Evolutionary conservation across 2,113 vertebrate genomes (phyloP), one percentile per base, ranked within the genome.

Genomic region (Scomber scombrus): DNA sequence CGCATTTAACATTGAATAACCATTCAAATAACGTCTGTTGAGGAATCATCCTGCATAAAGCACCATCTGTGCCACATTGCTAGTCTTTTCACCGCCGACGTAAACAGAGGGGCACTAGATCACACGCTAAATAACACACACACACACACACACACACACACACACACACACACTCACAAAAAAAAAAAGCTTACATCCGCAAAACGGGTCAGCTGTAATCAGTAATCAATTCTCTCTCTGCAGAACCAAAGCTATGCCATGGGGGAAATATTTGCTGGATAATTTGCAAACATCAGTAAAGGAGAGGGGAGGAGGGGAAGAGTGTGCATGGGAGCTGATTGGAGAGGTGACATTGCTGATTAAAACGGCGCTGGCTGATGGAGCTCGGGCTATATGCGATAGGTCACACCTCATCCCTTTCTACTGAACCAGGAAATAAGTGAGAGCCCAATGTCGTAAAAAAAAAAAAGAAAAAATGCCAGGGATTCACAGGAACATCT

Each of bases 1-100:
- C 64, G 51, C 74, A 82, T 93, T 94, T 91, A 93, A 90, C 87
- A 82, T 88, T 90, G 86, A 93, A 89, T 90, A 91, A 93, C 84
- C 85, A 93, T 93, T 93, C 75, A 85, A 82, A 91, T 85, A 93
- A 84, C 79, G 78, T 94, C 90, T 92, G 88, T 51, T 64, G 86
- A 91, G 85, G 85, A 93, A 91, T 88, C 89, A 80, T 86, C 70
- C 71, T 18, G 78, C 82, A 92, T 90, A 89, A 92, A 90, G 84
- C 84, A 60, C 93, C 93, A 93, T 94, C 93, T 93, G 93, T 81
- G 87, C 84, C 51, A 9, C 13, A 43, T 77, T 81, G 61, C 77
- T 71, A 55, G 49, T 84, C 80, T 79, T 83, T 88, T 90, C 64
- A 79, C 51, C 60, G 84, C 70, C 3, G 9, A 69, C 75, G 76